Base-by-base conservation (phyloP, 2,888 invertebrate species). In the Brachypterus glaber region DNA sequence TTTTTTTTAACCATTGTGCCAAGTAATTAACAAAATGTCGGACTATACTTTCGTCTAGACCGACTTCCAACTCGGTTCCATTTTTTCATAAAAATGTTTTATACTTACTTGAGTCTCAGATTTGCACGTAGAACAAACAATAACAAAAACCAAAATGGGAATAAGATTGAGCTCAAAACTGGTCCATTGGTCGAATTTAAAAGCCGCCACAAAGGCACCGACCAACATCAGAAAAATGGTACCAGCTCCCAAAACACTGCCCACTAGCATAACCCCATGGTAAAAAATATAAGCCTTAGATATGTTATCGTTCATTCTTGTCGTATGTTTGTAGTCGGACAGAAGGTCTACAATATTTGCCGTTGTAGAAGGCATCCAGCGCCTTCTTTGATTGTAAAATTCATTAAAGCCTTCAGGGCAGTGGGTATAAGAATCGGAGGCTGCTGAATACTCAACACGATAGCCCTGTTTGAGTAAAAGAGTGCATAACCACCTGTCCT, bases 301-400 rank as follows among this genome's bases (percentile, higher is more conserved):
- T 53, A 96, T 91, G 55, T 88, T 88, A 53, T 91, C 87, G 58
- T 96, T 96, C 34, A 82, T 73, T 57, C 75, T 70, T 13, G 91
- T 79, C 2, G 90, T 89, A 43, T 76, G 72, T 50, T 82, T 79
- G 45, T 83, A 80, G 58, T 88, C 84, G 7, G 72, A 71, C 0
- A 92, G 69, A 40, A 96, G 71, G 64, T 96, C 95, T 48, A 92
- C 71, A 51, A 95, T 91, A 61, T 96, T 96, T 18, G 92, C 93
- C 63, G 92, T 85, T 0, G 95, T 96, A 1, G 95, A 95, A 1
- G 95, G 93, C 43, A 92, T 89, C 95, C 95, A 96, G 25, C 95
- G 77, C 9, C 95, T 76, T 9, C 95, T 76, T 63, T 95, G 95
- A 64, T 91, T 90, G 67, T 82, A 96, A 68, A 96, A 95, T 63